phyloP scores from a whole-genome alignment of 2,113 vertebrate genomes.

The Emydocephalus ijimae region DNA sequence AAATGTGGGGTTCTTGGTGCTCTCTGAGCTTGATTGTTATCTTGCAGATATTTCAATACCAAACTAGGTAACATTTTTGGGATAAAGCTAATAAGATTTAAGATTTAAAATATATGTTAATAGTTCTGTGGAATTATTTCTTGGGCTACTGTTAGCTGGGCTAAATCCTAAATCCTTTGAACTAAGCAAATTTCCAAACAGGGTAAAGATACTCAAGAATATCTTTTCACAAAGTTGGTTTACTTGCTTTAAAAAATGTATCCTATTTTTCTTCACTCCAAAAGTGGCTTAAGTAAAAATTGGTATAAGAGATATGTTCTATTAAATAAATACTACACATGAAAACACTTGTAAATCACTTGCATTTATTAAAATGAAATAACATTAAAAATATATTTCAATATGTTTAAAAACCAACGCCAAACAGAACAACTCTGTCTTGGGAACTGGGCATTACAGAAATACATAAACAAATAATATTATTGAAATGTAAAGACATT shows the following conservation, averaged over 20 bases:
- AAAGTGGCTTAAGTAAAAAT: background rate
- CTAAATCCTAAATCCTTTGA: constrained; percentile 23
- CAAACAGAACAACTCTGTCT: background rate
- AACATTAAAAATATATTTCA: background rate
- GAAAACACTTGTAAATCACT: background rate
- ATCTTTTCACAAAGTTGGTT: background rate
- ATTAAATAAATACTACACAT: background rate
- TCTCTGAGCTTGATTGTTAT: background rate
- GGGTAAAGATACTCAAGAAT: background rate
- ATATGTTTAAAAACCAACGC: background rate
- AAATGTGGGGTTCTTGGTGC: background rate
- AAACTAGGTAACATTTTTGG: background rate
- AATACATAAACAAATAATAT: background rate
- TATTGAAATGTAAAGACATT: background rate
- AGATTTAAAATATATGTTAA: constrained; percentile 35
- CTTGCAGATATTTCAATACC: background rate
- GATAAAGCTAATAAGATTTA: background rate
- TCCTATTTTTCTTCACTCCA: background rate
- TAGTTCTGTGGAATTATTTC: constrained; percentile 25
- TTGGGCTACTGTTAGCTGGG: constrained; percentile 26
- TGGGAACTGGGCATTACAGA: background rate
- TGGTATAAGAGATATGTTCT: background rate
- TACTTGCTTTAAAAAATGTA: background rate
- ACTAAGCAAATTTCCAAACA: constrained; percentile 8
- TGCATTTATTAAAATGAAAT: background rate